phyloP scores from a whole-genome alignment of 1,140 invertebrate species.

The Geopemphigus sp. region DNA sequence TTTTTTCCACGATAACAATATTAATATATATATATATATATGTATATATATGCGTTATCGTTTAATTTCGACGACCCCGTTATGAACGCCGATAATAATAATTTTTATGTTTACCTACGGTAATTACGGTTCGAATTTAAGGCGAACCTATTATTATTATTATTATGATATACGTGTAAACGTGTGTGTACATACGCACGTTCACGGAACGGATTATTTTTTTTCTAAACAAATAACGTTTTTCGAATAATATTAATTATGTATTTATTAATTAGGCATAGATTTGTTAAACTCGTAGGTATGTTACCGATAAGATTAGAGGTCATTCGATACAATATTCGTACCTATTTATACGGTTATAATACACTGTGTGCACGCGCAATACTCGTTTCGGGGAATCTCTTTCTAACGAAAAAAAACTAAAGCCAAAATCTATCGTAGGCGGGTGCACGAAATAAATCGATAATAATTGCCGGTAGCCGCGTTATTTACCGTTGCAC shows the following conservation, averaged over 20 bases:
- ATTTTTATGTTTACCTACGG: conserved; percentile 23
- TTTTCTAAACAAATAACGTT: conserved; percentile 28
- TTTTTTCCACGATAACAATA: conserved; percentile 7
- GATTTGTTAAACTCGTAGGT: neutral
- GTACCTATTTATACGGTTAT: too few relatives aligned
- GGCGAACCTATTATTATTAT: too few relatives aligned
- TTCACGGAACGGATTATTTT: neutral
- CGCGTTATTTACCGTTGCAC: too few relatives aligned
- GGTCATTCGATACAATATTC: conserved; percentile 4
- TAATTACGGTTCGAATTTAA: neutral
- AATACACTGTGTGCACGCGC: too few relatives aligned
- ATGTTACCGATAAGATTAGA: conserved; percentile 30
- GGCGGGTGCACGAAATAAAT: too few relatives aligned
- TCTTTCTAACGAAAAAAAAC: neutral
- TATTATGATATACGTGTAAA: neutral
- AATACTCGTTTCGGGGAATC: neutral
- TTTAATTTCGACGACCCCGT: conserved; percentile 39
- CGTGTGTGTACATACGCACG: neutral
- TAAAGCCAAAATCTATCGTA: neutral
- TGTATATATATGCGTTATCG: too few relatives aligned
- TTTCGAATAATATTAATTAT: conserved; percentile 23
- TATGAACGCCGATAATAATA: neutral
- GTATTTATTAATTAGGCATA: conserved; percentile 28
- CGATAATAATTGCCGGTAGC: too few relatives aligned
- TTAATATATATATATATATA: too few relatives aligned